Conservation (phyloP, 2,888 invertebrate genomes). For the Cepaea hortensis region DNA sequence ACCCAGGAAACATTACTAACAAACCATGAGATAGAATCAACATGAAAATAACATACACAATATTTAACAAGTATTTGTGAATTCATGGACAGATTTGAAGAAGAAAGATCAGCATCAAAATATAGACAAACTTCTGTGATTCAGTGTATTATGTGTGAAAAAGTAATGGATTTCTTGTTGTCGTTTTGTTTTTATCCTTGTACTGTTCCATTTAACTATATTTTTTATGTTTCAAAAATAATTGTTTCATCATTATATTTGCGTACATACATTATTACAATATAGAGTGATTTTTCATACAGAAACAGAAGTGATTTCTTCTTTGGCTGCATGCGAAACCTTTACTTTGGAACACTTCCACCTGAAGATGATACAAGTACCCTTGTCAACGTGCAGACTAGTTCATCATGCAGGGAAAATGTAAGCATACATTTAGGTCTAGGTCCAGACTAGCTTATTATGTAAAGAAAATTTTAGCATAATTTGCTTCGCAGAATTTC, state of each 20-base stretch:
- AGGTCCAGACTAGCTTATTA: too few relatives aligned
- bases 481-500: too few relatives aligned
- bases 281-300: neutral
- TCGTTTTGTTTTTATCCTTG: neutral
- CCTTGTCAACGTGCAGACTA: slow-evolving; percentile 40
- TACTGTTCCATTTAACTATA: neutral
- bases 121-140: too few relatives aligned
- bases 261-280: neutral
- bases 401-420: slow-evolving; percentile 63
- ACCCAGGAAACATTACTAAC: too few relatives aligned
- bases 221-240: neutral
- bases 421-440: slow-evolving; percentile 53
- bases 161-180: neutral
- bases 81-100: too few relatives aligned
- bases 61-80: too few relatives aligned
- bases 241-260: neutral
- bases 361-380: slow-evolving; percentile 41
- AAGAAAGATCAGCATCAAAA: too few relatives aligned
- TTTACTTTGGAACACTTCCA: slow-evolving; percentile 77
- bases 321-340: slow-evolving; percentile 86
- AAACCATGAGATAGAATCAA: too few relatives aligned
- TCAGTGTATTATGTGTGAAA: too few relatives aligned
- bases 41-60: too few relatives aligned
- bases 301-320: slow-evolving; percentile 33
- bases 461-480: too few relatives aligned